phyloP scores from a whole-genome alignment of 2,888 invertebrate species.

The Cotesia congregata region DNA sequence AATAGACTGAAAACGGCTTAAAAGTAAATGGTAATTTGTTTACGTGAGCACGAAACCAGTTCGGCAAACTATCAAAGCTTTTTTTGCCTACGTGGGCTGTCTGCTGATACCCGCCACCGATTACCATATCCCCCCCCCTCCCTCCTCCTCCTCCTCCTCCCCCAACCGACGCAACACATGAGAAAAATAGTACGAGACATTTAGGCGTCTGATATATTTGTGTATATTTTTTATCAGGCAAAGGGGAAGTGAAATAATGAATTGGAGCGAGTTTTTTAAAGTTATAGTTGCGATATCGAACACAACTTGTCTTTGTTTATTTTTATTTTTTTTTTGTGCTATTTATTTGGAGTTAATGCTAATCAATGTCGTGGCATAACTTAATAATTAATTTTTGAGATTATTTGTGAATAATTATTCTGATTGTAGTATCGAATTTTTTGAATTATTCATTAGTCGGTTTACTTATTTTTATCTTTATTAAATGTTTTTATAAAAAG shows the following conservation, averaged over 20 bases:
- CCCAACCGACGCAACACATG: neutral
- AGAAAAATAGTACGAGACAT: neutral
- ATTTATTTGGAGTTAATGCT: neutral
- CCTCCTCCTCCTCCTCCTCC: neutral
- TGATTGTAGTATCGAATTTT: neutral
- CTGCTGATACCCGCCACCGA: neutral
- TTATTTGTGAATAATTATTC: neutral
- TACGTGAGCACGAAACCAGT: conserved; percentile 1
- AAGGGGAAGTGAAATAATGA: neutral
- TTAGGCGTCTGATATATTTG: neutral
- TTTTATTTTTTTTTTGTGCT: neutral
- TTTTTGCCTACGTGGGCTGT: neutral
- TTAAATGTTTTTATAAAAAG: neutral
- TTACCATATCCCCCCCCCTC: neutral
- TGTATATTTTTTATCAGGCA: neutral
- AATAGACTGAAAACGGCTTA: neutral
- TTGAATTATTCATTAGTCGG: neutral
- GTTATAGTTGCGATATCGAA: neutral
- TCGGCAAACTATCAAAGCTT: conserved; percentile 1
- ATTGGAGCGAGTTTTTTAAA: neutral
- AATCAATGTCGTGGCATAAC: neutral
- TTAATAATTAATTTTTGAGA: neutral
- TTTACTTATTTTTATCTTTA: neutral
- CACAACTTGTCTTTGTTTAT: too few species aligned
- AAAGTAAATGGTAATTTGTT: conserved; percentile 1